A percentile compares a stretch with the other conserved stretches of the same genome.
These are phyloP conservation scores for Gasteruption jaculator DNA, from an alignment of 2,888 invertebrate genomes.

Conservation along the genomic window DNA sequence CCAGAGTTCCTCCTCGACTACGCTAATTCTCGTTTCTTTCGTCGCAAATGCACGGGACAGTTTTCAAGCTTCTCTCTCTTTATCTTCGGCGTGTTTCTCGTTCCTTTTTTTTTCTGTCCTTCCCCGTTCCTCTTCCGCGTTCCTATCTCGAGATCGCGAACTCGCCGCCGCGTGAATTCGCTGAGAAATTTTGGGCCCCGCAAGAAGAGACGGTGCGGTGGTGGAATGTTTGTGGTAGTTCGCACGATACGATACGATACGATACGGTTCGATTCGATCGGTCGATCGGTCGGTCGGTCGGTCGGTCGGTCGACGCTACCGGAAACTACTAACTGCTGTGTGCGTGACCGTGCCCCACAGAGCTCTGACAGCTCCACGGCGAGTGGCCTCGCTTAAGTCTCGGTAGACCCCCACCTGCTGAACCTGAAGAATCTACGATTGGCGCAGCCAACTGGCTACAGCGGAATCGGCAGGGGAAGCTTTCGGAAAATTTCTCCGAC, in stretches of 20 bases:
- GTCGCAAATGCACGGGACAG: no score
- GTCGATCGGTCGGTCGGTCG: no score
- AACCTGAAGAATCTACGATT: constrained; percentile 37
- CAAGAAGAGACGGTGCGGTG: no score
- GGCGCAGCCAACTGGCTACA: constrained; percentile 38
- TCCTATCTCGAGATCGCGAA: no score
- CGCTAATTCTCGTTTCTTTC: not conserved
- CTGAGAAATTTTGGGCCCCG: no score
- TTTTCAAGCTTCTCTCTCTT: no score
- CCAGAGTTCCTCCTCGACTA: no score
- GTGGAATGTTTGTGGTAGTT: constrained; percentile 12
- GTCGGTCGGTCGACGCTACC: constrained; percentile 23
- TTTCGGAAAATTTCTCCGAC: constrained; percentile 46
- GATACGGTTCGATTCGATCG: not conserved
- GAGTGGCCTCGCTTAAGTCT: constrained; percentile 53
- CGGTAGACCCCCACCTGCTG: constrained; percentile 43
- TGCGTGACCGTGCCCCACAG: constrained; percentile 53
- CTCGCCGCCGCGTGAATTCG: no score
- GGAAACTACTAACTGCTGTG: constrained; percentile 38
- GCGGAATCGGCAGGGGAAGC: constrained; percentile 43
- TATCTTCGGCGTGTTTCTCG: no score
- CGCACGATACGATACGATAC: constrained; percentile 18
- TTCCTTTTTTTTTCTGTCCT: no score
- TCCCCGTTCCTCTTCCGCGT: no score
- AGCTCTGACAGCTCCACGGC: constrained; percentile 52